phyloP scores from a whole-genome alignment of 1,140 invertebrate species.

The Brachionus calyciflorus region DNA sequence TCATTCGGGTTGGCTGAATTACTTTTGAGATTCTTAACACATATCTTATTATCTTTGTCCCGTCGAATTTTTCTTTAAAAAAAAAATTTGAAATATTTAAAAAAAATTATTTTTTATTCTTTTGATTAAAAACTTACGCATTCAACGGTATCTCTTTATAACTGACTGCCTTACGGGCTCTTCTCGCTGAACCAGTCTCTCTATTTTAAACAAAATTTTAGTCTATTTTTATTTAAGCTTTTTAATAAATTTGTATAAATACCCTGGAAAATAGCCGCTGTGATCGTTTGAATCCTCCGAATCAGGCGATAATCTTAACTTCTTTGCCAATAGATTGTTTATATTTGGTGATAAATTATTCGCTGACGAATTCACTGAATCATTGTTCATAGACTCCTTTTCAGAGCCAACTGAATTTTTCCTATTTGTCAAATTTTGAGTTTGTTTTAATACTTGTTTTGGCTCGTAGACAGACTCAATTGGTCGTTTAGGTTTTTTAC shows the following conservation, averaged over 20 bases:
- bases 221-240: neutral
- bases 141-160: constrained; percentile 16
- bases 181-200: neutral
- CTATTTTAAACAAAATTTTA: neutral
- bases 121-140: neutral
- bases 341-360: neutral
- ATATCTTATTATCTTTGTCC: constrained; percentile 8
- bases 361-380: neutral
- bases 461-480: constrained; percentile 17
- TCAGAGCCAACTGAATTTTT: neutral
- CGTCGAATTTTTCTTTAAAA: constrained; percentile 6
- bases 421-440: neutral
- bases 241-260: neutral
- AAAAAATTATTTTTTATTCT: neutral
- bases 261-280: neutral
- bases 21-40: neutral
- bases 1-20: constrained; percentile 21
- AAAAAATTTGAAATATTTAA: neutral
- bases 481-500: constrained; percentile 17
- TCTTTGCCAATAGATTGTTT: neutral
- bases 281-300: neutral
- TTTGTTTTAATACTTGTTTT: constrained; percentile 9
- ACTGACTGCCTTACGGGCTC: constrained; percentile 13
- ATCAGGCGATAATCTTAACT: neutral
- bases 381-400: neutral